Evolutionary conservation across 2,113 vertebrate species (phyloP).

Genomic region (Sitta europaea): DNA sequence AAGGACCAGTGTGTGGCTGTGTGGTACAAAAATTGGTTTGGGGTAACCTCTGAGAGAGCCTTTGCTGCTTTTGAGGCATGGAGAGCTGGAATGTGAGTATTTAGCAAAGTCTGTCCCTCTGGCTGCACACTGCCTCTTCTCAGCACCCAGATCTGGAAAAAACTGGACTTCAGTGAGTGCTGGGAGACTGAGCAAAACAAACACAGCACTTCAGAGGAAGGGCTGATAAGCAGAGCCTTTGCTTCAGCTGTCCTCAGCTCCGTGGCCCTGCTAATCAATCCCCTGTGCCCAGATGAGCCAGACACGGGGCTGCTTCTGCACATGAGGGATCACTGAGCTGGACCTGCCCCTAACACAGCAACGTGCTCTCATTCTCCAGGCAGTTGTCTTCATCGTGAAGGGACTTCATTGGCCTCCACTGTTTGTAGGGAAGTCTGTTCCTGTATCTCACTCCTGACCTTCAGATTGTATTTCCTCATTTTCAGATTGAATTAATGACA

Average conservation of each 20-base stretch:
- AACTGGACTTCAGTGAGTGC: background rate
- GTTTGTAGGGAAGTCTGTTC: background rate
- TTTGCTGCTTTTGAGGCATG: background rate
- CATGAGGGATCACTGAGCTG: rapidly evolving
- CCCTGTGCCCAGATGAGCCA: background rate
- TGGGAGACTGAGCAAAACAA: background rate
- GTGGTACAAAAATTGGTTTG: background rate
- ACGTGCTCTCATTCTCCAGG: background rate
- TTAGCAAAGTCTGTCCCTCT: background rate
- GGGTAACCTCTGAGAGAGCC: background rate
- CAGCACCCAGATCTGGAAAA: background rate
- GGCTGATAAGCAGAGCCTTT: background rate
- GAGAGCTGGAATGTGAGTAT: background rate
- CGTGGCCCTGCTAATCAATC: background rate
- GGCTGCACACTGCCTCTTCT: background rate
- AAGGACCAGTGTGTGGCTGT: background rate
- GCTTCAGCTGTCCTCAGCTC: background rate
- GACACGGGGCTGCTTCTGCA: background rate
- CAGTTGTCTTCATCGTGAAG: background rate
- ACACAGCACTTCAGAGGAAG: background rate
- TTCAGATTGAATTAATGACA: background rate
- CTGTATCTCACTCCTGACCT: background rate
- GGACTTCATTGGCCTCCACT: background rate
- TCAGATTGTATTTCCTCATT: background rate
- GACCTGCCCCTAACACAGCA: background rate